phyloP scores from a whole-genome alignment of 2,797 vertebrate genomes.

The Micromesistius poutassou region DNA sequence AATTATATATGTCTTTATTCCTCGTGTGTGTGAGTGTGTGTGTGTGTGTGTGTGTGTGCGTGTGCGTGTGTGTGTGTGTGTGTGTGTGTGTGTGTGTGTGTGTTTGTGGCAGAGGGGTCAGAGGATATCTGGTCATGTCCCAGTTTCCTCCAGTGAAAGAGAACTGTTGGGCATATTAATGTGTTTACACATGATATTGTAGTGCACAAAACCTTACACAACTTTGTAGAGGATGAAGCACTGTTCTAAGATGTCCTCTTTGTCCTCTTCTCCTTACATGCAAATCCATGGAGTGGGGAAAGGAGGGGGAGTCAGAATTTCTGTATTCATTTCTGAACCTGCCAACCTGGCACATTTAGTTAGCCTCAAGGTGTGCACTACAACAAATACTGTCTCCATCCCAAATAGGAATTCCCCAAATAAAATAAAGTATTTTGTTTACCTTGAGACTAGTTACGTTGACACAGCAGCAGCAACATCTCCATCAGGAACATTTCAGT shows the following conservation, averaged over 20 bases:
- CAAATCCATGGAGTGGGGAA: too few species aligned
- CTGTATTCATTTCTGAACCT: neutral
- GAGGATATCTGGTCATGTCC: slow-evolving; percentile 5
- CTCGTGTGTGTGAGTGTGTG: neutral
- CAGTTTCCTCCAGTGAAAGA: neutral
- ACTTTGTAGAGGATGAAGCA: too few species aligned
- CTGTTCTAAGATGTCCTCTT: too few species aligned
- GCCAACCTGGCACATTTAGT: neutral
- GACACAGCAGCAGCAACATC: too few species aligned
- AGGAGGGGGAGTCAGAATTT: too few species aligned
- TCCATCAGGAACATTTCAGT: too few species aligned
- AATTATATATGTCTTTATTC: neutral
- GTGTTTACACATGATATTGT: neutral
- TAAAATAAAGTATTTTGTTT: neutral
- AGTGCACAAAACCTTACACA: too few species aligned
- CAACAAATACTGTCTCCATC: too few species aligned
- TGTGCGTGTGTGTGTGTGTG: too few species aligned
- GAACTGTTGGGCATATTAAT: neutral
- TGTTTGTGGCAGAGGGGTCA: neutral
- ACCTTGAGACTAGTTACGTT: neutral
- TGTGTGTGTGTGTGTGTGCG: too few species aligned
- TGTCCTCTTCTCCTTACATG: too few species aligned
- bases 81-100: neutral
- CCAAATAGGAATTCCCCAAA: neutral
- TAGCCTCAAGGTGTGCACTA: too few species aligned